Base-by-base conservation (phyloP, 2,797 vertebrate species). In the Lacerta bilineata region DNA sequence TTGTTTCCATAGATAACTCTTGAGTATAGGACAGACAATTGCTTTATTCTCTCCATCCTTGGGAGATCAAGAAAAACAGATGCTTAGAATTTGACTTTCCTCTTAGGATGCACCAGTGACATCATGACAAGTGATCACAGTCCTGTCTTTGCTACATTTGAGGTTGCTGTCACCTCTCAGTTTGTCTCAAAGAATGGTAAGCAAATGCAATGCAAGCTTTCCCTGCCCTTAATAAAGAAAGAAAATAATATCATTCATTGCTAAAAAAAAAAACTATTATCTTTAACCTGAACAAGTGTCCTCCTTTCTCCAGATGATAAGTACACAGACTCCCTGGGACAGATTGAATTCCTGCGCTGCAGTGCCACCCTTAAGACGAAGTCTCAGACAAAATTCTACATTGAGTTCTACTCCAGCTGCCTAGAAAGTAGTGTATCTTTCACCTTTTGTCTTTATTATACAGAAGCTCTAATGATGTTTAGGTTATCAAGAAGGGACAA, bases 61-160 rank as follows among this genome's bases (percentile, higher is more conserved):
- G 97, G 96, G 97, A 43, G 96, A 96, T 91, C 66, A 78, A 50
- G 8, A 71, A 86, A 81, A 88, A 33, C n/a, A 41, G 46, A 1
- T 0, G 0, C 74, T 41, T 78, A 81, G 13, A 68, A 90, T 64
- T 93, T n/a, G 0, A 68, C 23, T 50, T 92, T 86, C 46, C 33
- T 90, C 59, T 95, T 3, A 99, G 99, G 99, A 25, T 98, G 98
- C 94, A 98, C 99, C 87, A 98, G 97, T 13, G 98, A 99, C 95
- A 98, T 99, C 95, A 98, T 96, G 97, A 99, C 99, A 0, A 99
- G 99, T 50, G 99, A 99, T 95, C 99, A 99, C 95, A 99, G 98
- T 11, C 99, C 99, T 0, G 98, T 99, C 39, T 99, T 99, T 89
- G 98, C 98, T 84, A 99, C 98, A 0, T 99, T 99, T 94, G 98